A percentile compares a stretch with the other conserved stretches of the same genome.
Evolutionary conservation across 1,140 invertebrate genomes (phyloP).

Genomic region (Eubasilissa regina): DNA sequence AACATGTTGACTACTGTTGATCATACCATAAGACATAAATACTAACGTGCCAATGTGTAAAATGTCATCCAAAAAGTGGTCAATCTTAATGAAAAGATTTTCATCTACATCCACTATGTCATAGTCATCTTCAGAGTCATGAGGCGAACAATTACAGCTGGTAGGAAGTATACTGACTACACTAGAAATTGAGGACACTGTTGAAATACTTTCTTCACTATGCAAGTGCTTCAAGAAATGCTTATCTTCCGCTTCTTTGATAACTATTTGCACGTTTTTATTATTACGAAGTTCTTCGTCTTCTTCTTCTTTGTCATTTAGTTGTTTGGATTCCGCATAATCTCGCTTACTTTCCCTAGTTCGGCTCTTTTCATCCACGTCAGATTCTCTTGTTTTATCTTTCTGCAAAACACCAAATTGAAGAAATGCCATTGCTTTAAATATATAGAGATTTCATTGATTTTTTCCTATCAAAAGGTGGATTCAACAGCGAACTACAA

Average conservation of each 20-base stretch:
- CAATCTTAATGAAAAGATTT: conserved; percentile 14
- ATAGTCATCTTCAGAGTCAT: conserved; percentile 20
- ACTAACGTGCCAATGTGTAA: conserved; percentile 21
- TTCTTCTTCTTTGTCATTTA: not conserved
- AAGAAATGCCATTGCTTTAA: too few relatives aligned
- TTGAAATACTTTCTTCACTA: not conserved
- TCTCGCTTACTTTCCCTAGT: too few relatives aligned
- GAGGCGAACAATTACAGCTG: not conserved
- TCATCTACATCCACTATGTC: conserved; percentile 38
- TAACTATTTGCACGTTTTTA: not conserved
- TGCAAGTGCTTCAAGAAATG: not conserved
- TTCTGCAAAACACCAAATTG: too few relatives aligned
- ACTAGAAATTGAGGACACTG: not conserved
- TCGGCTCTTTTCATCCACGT: too few relatives aligned
- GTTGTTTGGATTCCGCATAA: too few relatives aligned
- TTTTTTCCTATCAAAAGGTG: too few relatives aligned
- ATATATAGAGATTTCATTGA: too few relatives aligned
- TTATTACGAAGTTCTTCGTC: not conserved
- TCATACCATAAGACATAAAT: not conserved
- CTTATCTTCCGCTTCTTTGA: not conserved
- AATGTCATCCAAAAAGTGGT: conserved; percentile 32
- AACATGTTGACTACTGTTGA: too few relatives aligned
- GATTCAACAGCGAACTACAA: too few relatives aligned
- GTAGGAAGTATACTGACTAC: not conserved
- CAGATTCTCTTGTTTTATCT: too few relatives aligned